phyloP scores from a whole-genome alignment of 1,140 invertebrate species.

The Drosophila orosa region DNA sequence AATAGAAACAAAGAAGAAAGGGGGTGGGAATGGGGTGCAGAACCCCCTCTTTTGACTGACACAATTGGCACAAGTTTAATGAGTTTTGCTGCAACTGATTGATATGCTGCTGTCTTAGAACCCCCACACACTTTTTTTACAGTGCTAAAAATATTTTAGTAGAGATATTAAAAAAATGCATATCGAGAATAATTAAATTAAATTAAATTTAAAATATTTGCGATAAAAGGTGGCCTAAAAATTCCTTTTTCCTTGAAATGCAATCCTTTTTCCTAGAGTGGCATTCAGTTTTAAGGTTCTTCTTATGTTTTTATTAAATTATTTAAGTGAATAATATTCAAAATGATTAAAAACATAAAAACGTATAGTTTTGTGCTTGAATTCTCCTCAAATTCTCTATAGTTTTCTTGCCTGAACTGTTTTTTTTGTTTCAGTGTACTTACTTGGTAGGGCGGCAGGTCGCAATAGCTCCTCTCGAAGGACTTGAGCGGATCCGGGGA shows the following conservation, averaged over 20 bases:
- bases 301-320: not conserved
- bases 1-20: conserved; percentile 1
- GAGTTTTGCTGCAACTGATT: conserved; percentile 73
- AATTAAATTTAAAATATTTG: not conserved
- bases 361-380: not conserved
- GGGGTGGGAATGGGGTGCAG: not conserved
- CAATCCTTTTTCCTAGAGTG: not conserved
- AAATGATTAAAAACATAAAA: not conserved
- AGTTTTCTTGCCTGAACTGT: not conserved
- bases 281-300: not conserved
- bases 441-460: conserved; percentile 64
- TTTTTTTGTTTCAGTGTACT: conserved; percentile 40
- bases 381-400: not conserved
- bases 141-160: not conserved
- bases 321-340: not conserved
- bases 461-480: conserved; percentile 56
- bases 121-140: not conserved
- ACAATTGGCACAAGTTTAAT: conserved; percentile 72
- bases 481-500: conserved; percentile 32
- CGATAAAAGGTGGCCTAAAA: not conserved
- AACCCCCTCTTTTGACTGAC: conserved; percentile 49
- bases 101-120: conserved; percentile 47
- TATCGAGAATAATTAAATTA: not conserved
- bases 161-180: too few species aligned
- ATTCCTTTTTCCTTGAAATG: not conserved